Evolutionary conservation across 2,888 invertebrate species (phyloP).

Genomic region (Labia minor): DNA sequence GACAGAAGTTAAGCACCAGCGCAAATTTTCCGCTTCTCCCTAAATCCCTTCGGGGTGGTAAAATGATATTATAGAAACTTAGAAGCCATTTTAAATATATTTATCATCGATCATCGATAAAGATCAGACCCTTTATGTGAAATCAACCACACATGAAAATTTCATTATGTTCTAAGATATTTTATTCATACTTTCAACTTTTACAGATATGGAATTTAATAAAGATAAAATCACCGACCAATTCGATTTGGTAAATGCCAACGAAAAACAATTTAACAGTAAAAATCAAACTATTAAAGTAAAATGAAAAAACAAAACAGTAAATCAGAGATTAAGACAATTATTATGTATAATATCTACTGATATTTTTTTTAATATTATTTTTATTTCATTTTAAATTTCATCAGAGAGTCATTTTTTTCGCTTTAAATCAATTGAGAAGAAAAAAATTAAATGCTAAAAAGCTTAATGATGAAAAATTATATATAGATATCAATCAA

Average conservation of each 20-base stretch:
- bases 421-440: too few relatives aligned
- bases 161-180: not conserved
- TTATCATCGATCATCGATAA: slow-evolving; percentile 13
- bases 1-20: not conserved
- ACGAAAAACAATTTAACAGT: not conserved
- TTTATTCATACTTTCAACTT: not conserved
- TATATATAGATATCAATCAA: too few relatives aligned
- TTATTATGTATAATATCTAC: too few relatives aligned
- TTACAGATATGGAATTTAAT: slow-evolving; percentile 2
- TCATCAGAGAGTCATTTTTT: too few relatives aligned
- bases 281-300: too few relatives aligned
- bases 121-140: not conserved
- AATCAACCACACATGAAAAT: not conserved
- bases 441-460: too few relatives aligned
- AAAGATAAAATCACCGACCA: not conserved
- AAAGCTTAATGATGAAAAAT: too few relatives aligned
- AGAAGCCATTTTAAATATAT: not conserved
- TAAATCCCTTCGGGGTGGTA: not conserved
- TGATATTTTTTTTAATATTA: too few relatives aligned
- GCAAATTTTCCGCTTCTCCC: not conserved
- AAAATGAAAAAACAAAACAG: too few relatives aligned
- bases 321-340: too few relatives aligned
- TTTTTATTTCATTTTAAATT: too few relatives aligned
- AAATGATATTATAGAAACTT: not conserved
- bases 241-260: not conserved